A percentile compares a stretch with the other conserved stretches of the same genome.
phyloP scores from a whole-genome alignment of 2,797 vertebrate species.

The Eulemur mongoz region DNA sequence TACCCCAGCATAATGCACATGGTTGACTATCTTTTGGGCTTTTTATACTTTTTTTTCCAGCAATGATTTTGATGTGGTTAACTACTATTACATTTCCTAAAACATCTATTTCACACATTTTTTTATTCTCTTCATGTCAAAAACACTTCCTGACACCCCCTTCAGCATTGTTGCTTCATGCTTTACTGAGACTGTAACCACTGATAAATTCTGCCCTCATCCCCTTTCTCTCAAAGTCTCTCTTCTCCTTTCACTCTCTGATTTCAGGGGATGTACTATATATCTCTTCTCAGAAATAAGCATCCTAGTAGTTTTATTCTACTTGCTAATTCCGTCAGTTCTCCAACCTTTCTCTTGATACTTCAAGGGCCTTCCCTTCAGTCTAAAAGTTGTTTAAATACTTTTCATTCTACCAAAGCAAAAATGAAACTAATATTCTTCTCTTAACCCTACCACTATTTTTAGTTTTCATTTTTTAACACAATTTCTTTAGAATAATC shows the following conservation, averaged over 20 bases:
- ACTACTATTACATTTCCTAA: background rate
- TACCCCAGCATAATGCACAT: background rate
- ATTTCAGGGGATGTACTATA: background rate
- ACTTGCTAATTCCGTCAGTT: background rate
- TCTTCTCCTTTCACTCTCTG: background rate
- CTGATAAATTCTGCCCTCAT: background rate
- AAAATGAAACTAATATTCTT: background rate
- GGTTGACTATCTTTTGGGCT: background rate
- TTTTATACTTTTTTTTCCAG: background rate
- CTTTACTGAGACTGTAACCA: background rate
- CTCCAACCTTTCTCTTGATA: background rate
- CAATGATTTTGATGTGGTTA: background rate
- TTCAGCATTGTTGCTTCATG: background rate
- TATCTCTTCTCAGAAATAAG: background rate
- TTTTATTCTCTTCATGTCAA: background rate
- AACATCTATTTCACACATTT: background rate
- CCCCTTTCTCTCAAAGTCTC: background rate
- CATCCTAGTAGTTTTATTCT: background rate
- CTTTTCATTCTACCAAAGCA: slow-evolving; percentile 15
- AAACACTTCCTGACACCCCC: background rate
- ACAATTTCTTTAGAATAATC: background rate
- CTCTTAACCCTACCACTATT: background rate
- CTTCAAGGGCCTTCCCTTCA: background rate
- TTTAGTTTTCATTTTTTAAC: background rate
- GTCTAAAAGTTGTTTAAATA: background rate